These are phyloP conservation scores for Anguilla rostrata DNA, from an alignment of 2,113 vertebrate species.

Conservation along the genomic window DNA sequence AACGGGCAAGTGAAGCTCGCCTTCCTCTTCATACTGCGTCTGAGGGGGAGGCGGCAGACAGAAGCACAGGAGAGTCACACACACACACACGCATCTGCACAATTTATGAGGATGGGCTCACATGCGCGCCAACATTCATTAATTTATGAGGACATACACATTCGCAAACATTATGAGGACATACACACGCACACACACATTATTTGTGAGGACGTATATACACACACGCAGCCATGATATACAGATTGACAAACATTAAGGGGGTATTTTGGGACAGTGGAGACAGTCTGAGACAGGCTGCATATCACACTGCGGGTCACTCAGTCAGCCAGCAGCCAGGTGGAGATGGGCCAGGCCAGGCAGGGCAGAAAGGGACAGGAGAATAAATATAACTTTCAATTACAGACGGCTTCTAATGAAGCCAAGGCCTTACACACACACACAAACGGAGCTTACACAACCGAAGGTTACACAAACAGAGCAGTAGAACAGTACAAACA, in stretches of 20 bases:
- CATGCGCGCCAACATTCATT: conserved; percentile 4
- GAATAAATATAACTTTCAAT: neutral
- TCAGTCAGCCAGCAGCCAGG: neutral
- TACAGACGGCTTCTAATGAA: neutral
- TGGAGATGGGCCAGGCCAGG: conserved; percentile 8
- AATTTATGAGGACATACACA: neutral
- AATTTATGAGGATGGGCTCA: neutral
- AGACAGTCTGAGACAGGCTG: neutral
- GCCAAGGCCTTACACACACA: conserved; percentile 1
- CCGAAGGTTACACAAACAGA: neutral
- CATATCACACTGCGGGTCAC: neutral
- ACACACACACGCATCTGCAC: neutral
- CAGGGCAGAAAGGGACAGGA: neutral
- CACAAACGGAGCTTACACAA: conserved; percentile 11
- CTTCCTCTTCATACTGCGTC: conserved; percentile 82
- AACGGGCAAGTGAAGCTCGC: conserved; percentile 78
- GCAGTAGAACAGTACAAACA: neutral
- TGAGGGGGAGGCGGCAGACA: conserved; percentile 36
- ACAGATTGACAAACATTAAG: too few species aligned
- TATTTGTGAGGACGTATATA: neutral
- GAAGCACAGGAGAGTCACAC: neutral
- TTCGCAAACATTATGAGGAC: too few species aligned
- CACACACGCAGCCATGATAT: conserved; percentile 13
- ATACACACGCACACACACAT: too few species aligned
- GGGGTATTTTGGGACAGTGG: too few species aligned